Evolutionary conservation across 2,113 vertebrate genomes (phyloP), one percentile per base, ranked within the genome.

Genomic region (Nematolebias whitei): DNA sequence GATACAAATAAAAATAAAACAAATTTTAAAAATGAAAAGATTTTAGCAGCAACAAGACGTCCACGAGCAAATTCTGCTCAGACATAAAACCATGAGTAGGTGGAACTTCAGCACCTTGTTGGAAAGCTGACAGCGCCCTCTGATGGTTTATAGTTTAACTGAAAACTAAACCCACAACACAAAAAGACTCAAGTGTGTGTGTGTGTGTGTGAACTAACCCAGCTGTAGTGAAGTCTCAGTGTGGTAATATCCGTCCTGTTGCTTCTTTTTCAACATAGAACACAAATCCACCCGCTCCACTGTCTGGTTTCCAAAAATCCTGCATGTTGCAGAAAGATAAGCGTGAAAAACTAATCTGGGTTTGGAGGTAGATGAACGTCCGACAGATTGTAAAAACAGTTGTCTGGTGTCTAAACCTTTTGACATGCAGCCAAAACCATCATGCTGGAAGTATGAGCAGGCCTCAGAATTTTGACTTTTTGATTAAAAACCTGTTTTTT

Each of bases 191-290:
- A 35, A 35, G 23, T 24, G 32, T 24, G 15, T 29, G 26, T 35
- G 59, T 11, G 2, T 61, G 41, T 24, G 47, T 12, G 2, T 40
- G 19, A 6, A 92, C 96, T 95, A 69, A 98, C 97, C 94, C 51
- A 98, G 82, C 29, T 84, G 79, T 73, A 98, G 81, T 29, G 96
- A 96, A 8, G 93, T 93, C 78, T 99, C 96, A 8, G 94, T 94
- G 85, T 96, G 93, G 78, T 97, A 99, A 81, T 98, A 98, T 35
- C 98, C 96, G 76, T 93, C 93, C 1, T 91, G 89, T 41, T 94
- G 94, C 79, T 97, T 98, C 84, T 94, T 95, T 89, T 98, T 98
- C 84, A 94, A 57, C 96, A 99, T 98, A 66, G 96, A 98, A 80
- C 98, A 99, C 79, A 99, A 95, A 86, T 99, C 96, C 57, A 99